phyloP scores from a whole-genome alignment of 2,113 vertebrate species.

The Prinia subflava region DNA sequence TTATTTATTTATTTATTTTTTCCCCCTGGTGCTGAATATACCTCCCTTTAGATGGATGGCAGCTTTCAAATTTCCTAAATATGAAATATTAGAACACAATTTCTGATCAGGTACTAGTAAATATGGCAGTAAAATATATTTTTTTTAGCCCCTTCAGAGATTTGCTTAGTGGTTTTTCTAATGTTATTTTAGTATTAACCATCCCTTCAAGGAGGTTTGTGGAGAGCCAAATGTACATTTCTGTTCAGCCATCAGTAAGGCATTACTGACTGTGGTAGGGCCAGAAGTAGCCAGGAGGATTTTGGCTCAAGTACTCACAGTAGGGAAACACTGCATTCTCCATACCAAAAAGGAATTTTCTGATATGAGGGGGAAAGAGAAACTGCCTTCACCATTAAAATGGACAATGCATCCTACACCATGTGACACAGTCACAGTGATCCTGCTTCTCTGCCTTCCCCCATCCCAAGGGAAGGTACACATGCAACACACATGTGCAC shows the following conservation, averaged over 20 bases:
- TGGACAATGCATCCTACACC: neutral
- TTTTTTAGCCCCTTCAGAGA: neutral
- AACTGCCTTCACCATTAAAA: neutral
- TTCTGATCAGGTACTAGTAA: neutral
- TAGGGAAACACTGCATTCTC: neutral
- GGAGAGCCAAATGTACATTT: neutral
- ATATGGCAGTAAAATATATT: neutral
- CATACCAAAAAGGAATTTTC: neutral
- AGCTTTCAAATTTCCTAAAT: neutral
- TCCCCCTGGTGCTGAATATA: neutral
- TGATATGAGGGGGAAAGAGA: neutral
- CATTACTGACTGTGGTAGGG: neutral
- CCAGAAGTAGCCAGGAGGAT: neutral
- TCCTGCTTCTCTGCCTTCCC: neutral
- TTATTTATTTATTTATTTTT: neutral
- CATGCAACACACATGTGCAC: neutral
- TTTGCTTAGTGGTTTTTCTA: neutral
- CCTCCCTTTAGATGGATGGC: neutral
- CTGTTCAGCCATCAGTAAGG: neutral
- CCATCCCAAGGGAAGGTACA: neutral
- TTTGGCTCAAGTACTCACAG: neutral
- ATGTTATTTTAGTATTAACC: neutral
- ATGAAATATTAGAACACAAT: neutral
- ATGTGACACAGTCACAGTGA: rapidly evolving
- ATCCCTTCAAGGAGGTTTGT: neutral